Evolutionary conservation across 2,888 invertebrate species (phyloP), one percentile per base, ranked within the genome.

Genomic region (Leptura quadrifasciata): DNA sequence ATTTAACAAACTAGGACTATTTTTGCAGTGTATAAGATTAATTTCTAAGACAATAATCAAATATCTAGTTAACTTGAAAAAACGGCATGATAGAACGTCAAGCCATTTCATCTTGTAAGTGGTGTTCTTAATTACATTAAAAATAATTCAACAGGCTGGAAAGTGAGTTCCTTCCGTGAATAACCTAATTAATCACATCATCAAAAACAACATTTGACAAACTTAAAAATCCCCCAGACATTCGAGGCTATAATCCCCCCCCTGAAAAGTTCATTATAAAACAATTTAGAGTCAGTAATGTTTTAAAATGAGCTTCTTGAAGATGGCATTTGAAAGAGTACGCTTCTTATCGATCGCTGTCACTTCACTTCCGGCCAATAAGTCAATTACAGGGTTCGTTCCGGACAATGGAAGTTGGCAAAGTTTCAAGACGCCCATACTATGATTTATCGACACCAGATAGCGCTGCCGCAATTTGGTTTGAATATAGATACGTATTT

Each of bases 371-470:
- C 87, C 88, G 87, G 87, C 88, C 88, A 88, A 89, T 89, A 89
- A 89, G 88, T 89, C 89, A 88, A 89, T 89, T 89, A 89, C 88
- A 85, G 84, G 84, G 82, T 83, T 81, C 84, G 88, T 84, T 83
- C 84, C 86, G 87, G 86, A 88, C 88, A 88, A 88, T 87, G 87
- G 87, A 86, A 88, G 86, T 88, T 89, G 89, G 89, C 89, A 88
- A 84, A 85, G 86, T 86, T 88, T 89, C 89, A 89, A 88, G 88
- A 88, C 87, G 87, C 86, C 86, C 86, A 83, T 78, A 52, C 81
- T 86, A 88, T 89, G 89, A 89, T 89, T 87, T 88, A 88, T 85
- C 83, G 80, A 81, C 80, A 80, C 81, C 84, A 86, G 87, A 88
- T 88, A 88, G 86, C 84, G 84, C 76, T 78, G 81, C 81, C 83